Evolutionary conservation across 2,797 vertebrate genomes (phyloP), one percentile per base, ranked within the genome.

Genomic region (Sphenodon punctatus): DNA sequence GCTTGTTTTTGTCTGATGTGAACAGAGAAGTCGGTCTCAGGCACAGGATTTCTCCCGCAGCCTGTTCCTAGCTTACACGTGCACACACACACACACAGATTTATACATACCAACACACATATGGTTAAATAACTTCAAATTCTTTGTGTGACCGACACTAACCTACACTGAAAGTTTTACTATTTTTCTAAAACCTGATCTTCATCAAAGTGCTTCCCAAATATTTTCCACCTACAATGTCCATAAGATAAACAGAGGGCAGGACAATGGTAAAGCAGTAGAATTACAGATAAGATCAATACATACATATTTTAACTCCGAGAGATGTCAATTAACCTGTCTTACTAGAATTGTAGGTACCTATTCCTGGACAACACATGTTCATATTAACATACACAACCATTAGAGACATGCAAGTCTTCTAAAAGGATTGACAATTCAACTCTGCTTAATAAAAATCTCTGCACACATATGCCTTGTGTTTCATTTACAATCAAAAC

Each of bases 91-190:
- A n/a, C n/a, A n/a, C n/a, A n/a, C n/a, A n/a, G n/a, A n/a, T n/a
- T n/a, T n/a, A n/a, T n/a, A n/a, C n/a, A 56, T 42, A 79, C 78
- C 75, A 70, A 13, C 48, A 67, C 4, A 22, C 61, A 43, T n/a
- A 78, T 5, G 60, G 49, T 76, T 75, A 11, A 63, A 78, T 67
- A 75, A 91, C 46, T 79, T 86, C 72, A 49, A 16, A 43, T 80
- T 79, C 3, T 2, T 15, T 20, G 22, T 63, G 1, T 20, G 43
- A 3, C 6, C 27, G 32, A 41, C 22, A 34, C 38, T 12, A 78
- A 55, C 56, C 59, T 46, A 20, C 48, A 68, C 13, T 2, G 69
- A 66, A 6, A 46, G 11, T 14, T 20, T 22, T 41, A 61, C 79
- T 49, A 32, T 49, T 25, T 10, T 20, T 16, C 58, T 72, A 4